Conservation (phyloP, 53 echinoderm and acorn worm species). For the Echinometra lucunter region DNA sequence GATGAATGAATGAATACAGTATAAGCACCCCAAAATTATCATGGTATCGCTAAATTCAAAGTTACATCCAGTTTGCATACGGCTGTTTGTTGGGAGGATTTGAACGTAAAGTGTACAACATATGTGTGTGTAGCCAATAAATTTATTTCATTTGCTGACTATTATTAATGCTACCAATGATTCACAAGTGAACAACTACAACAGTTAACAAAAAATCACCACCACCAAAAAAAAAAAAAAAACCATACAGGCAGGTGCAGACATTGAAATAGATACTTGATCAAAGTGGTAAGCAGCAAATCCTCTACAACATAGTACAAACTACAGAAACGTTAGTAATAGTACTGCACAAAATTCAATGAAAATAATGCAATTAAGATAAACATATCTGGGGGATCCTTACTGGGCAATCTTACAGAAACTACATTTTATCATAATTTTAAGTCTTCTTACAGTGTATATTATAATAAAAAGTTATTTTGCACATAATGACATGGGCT, state of each 20-base stretch:
- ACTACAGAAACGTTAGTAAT: not conserved
- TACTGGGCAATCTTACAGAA: not conserved
- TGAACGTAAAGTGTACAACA: too few species aligned
- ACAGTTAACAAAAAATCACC: not conserved
- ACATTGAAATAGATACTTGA: not conserved
- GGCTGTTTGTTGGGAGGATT: too few species aligned
- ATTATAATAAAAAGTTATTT: too few species aligned
- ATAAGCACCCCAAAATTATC: not conserved
- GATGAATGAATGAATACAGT: not conserved
- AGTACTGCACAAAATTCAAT: constrained; percentile 33
- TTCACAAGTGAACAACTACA: not conserved
- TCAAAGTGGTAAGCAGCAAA: not conserved
- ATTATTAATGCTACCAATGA: too few species aligned
- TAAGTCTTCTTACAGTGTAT: too few species aligned
- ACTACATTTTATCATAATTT: too few species aligned
- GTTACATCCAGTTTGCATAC: too few species aligned
- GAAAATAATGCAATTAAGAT: not conserved
- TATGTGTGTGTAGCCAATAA: not conserved
- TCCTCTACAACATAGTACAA: constrained; percentile 2
- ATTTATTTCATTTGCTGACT: not conserved
- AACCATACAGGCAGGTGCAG: not conserved
- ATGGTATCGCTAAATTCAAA: too few species aligned
- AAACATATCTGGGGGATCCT: not conserved
- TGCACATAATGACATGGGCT: too few species aligned
- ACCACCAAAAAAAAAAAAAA: not conserved